phyloP scores from a whole-genome alignment of 2,888 invertebrate species.

The Oscheius myriophilus region DNA sequence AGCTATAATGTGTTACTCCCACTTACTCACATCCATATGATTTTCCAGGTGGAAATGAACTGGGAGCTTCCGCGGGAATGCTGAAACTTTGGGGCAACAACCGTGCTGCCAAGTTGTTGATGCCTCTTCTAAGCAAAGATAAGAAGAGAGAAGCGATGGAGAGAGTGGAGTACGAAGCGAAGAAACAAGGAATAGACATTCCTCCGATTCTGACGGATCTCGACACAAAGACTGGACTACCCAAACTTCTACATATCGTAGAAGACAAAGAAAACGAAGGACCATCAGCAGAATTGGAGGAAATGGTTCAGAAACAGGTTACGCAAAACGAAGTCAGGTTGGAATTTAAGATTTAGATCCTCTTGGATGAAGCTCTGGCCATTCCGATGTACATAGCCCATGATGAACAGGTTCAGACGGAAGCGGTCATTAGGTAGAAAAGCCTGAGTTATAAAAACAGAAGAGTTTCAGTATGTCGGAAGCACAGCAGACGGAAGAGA shows the following conservation, averaged over 20 bases:
- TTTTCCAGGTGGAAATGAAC: slow-evolving; percentile 44
- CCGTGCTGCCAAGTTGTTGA: slow-evolving; percentile 65
- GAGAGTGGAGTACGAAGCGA: slow-evolving; percentile 69
- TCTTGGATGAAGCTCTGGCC: slow-evolving; percentile 38
- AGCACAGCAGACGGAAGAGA: slow-evolving; percentile 59
- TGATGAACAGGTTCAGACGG: slow-evolving; percentile 61
- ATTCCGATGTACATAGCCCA: slow-evolving; percentile 45
- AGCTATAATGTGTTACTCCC: no score
- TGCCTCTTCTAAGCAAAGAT: slow-evolving; percentile 67
- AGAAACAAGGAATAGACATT: slow-evolving; percentile 65
- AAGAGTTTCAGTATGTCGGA: slow-evolving; percentile 44
- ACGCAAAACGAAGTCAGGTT: not conserved
- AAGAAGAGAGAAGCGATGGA: slow-evolving; percentile 66
- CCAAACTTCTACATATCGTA: slow-evolving; percentile 59
- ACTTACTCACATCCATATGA: not conserved
- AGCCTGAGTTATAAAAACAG: not conserved
- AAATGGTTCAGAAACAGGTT: slow-evolving; percentile 58
- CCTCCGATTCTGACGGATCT: slow-evolving; percentile 67
- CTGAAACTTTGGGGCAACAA: slow-evolving; percentile 69
- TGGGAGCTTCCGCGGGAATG: slow-evolving; percentile 70
- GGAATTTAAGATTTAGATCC: no score
- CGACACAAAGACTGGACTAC: slow-evolving; percentile 65
- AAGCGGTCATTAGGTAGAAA: slow-evolving; percentile 36
- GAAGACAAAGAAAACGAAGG: slow-evolving; percentile 50
- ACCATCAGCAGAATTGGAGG: slow-evolving; percentile 49